Conservation (phyloP, 2,888 invertebrate species). For the Notodonta ziczac region DNA sequence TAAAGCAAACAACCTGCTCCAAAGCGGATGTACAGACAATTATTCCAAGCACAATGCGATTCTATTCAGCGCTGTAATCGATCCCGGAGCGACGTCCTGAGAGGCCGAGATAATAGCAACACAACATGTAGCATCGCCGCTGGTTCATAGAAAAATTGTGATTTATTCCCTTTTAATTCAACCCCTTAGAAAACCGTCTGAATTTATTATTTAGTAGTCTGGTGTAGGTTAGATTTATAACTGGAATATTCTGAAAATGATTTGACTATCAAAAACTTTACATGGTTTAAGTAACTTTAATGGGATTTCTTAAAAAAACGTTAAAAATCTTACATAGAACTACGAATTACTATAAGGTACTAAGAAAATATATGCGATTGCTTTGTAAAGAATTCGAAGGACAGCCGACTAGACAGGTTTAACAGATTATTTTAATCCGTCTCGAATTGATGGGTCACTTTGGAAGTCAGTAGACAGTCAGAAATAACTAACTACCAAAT, state of each 20-base stretch:
- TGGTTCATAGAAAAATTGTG: background rate
- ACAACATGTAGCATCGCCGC: background rate
- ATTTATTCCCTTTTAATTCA: background rate
- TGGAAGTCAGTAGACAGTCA: background rate
- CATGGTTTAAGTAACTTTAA: too few relatives aligned
- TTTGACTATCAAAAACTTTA: too few relatives aligned
- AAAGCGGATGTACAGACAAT: conserved; percentile 17
- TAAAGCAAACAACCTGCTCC: background rate
- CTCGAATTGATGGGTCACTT: background rate
- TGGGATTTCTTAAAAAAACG: too few relatives aligned
- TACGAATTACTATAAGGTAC: too few relatives aligned
- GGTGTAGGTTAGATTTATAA: background rate
- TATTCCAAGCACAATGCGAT: conserved; percentile 39
- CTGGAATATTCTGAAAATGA: background rate
- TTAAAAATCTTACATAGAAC: too few relatives aligned
- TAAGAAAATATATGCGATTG: too few relatives aligned
- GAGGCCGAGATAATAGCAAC: conserved; percentile 18
- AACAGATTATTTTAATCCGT: too few relatives aligned
- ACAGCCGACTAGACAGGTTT: too few relatives aligned
- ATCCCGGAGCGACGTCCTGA: conserved; percentile 25
- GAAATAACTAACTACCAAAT: background rate
- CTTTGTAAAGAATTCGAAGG: too few relatives aligned
- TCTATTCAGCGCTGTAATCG: conserved; percentile 32
- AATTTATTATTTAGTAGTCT: conserved; percentile 10
- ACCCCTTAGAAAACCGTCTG: background rate